Evolutionary conservation across 2,888 invertebrate genomes (phyloP), one percentile per base, ranked within the genome.

Genomic region (Gastrophysa polygoni): DNA sequence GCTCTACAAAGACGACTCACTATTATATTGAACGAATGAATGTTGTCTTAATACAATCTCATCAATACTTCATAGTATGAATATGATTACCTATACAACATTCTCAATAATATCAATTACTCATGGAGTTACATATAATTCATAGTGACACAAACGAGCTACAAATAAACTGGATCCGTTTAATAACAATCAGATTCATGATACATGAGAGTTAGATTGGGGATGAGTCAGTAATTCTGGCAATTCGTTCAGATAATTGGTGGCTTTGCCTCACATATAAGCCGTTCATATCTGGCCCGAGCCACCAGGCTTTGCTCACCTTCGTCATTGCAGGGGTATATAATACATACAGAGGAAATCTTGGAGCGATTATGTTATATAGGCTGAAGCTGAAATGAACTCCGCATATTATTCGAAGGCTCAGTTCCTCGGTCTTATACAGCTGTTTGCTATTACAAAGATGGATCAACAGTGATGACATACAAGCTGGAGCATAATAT

Each of bases 231-330:
- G 65, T 69, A 69, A 69, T 68, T 69, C 68, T 62, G 59, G 64
- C 69, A 69, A 68, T 68, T 68, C 65, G 63, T 63, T 62, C 60
- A 61, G 68, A 69, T 69, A 69, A 69, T 69, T 69, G 69, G 66
- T 65, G 67, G 68, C 67, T 69, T 69, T 69, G 61, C 66, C 57
- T 59, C 63, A 59, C 62, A 63, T 62, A 69, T 68, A 66, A 66
- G 69, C 68, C 65, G 61, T 65, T 67, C 68, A 68, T 68, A 68
- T 68, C 67, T 67, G 61, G 59, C 64, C 47, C 59, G 57, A 61
- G 61, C 66, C 55, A 59, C 57, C 52, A 47, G 61, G 60, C 57
- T 59, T 63, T 52, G 38, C 38, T 52, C 52, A 52, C 52, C 52
- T 52, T 38, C 38, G 20, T 52, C 52, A 57, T 28, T 16, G 14